phyloP scores from a whole-genome alignment of 2,888 invertebrate genomes.

The Lymantria dispar region DNA sequence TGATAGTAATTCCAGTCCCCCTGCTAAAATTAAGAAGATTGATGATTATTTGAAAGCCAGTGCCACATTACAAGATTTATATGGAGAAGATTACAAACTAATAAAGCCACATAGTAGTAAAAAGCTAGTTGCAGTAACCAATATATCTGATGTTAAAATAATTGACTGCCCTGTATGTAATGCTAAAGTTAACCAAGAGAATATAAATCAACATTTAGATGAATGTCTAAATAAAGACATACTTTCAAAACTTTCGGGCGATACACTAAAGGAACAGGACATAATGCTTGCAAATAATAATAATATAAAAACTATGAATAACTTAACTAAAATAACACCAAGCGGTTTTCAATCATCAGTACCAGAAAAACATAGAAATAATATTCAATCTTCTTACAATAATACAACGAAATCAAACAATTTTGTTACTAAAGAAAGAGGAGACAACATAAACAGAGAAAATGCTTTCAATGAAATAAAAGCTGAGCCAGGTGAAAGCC shows the following conservation, averaged over 20 bases:
- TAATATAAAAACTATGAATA: background rate
- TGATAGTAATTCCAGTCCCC: slow-evolving; percentile 32
- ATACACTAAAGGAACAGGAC: background rate
- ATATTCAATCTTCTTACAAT: background rate
- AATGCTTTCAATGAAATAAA: background rate
- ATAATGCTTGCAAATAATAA: background rate
- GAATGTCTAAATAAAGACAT: slow-evolving; percentile 70
- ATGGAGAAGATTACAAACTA: slow-evolving; percentile 62
- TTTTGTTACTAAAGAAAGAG: slow-evolving; percentile 13
- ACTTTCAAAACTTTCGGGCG: slow-evolving; percentile 47
- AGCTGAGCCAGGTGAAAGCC: background rate
- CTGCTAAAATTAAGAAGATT: slow-evolving; percentile 64
- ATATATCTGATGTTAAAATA: slow-evolving; percentile 30
- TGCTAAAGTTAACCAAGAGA: slow-evolving; percentile 42
- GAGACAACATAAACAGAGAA: slow-evolving; percentile 4
- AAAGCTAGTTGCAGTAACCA: slow-evolving; percentile 45
- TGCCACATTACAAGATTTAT: slow-evolving; percentile 60
- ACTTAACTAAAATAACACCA: background rate
- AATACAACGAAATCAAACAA: slow-evolving; percentile 12
- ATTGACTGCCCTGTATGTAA: slow-evolving; percentile 79
- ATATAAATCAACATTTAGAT: slow-evolving; percentile 72
- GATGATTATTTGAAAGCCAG: slow-evolving; percentile 62
- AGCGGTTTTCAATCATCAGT: background rate
- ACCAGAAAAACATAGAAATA: background rate
- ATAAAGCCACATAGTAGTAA: slow-evolving; percentile 37